Evolutionary conservation across 2,797 vertebrate species (phyloP).

Genomic region (Holocentrus rufus): DNA sequence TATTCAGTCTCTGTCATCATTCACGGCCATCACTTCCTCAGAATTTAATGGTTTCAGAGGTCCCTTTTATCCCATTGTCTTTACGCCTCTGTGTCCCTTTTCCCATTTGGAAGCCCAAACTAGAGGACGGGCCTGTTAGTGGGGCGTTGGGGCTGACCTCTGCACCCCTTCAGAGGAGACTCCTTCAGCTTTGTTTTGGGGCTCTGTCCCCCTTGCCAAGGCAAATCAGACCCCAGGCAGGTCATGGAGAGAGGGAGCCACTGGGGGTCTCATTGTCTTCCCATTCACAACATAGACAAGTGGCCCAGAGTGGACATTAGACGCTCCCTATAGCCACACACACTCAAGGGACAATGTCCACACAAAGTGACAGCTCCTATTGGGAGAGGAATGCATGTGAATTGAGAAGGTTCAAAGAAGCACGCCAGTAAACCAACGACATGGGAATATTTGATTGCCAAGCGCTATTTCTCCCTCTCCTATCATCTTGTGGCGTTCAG

Average conservation of each 20-base stretch:
- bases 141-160: slow-evolving; percentile 79
- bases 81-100: slow-evolving; percentile 78
- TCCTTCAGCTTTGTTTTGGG: slow-evolving; percentile 83
- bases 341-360: slow-evolving; percentile 83
- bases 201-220: slow-evolving; percentile 82
- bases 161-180: slow-evolving; percentile 78
- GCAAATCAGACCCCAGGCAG: slow-evolving; percentile 82
- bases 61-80: slow-evolving; percentile 91
- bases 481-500: slow-evolving; percentile 51
- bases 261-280: slow-evolving; percentile 85
- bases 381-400: slow-evolving; percentile 86
- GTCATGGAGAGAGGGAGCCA: slow-evolving; percentile 79
- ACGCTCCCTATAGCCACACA: slow-evolving; percentile 80
- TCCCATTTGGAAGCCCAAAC: slow-evolving; percentile 82
- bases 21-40: slow-evolving; percentile 90
- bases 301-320: slow-evolving; percentile 82
- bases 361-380: slow-evolving; percentile 86
- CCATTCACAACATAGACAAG: slow-evolving; percentile 90
- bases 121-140: slow-evolving; percentile 81
- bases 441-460: slow-evolving; percentile 78
- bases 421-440: slow-evolving; percentile 71
- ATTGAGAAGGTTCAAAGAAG: slow-evolving; percentile 80
- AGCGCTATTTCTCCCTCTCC: slow-evolving; percentile 66
- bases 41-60: slow-evolving; percentile 88
- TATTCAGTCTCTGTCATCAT: slow-evolving; percentile 87